Evolutionary conservation across 2,888 invertebrate genomes (phyloP), one percentile per base, ranked within the genome.

Genomic region (Shargacucullia verbasci): DNA sequence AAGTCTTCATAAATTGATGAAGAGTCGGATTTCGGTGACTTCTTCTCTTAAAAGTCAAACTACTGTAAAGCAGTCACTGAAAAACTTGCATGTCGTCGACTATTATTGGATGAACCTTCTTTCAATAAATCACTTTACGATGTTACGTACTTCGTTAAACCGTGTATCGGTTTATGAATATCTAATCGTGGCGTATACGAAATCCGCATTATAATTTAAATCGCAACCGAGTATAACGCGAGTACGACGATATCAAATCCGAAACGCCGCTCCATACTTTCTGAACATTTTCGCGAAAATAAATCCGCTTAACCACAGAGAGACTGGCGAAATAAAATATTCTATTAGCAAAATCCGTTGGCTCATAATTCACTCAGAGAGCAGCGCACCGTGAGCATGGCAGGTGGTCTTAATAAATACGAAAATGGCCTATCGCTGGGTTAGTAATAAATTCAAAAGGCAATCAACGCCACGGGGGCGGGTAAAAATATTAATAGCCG

Each of bases 351-450:
- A 89, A 90, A 91, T 90, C 88, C 87, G 82, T 83, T 84, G 76
- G 69, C 83, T 89, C 89, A 90, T 94, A 92, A 92, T 87, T 93
- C 90, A 92, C 89, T 87, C 84, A 79, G 85, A 81, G 81, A 83
- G 85, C 81, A 85, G 85, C 83, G 87, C 87, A 78, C 81, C 81
- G 82, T 79, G 79, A 73, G 85, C 90, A 77, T 85, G 86, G 90
- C 92, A 92, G 94, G 93, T 94, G 93, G 92, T 91, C 92, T 89
- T 92, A 91, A 94, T 94, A 94, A 94, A 93, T 94, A 92, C 90
- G 91, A 88, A 89, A 92, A 92, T 89, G 90, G 87, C 87, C 89
- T 91, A 92, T 91, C 84, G 86, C 81, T 78, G 85, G 89, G 88
- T 88, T 89, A 88, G 90, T 93, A 93, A 94, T 94, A 94, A 93